These are phyloP conservation scores for Drosophila recens DNA, from an alignment of 2,888 invertebrate genomes.

Conservation along the genomic window DNA sequence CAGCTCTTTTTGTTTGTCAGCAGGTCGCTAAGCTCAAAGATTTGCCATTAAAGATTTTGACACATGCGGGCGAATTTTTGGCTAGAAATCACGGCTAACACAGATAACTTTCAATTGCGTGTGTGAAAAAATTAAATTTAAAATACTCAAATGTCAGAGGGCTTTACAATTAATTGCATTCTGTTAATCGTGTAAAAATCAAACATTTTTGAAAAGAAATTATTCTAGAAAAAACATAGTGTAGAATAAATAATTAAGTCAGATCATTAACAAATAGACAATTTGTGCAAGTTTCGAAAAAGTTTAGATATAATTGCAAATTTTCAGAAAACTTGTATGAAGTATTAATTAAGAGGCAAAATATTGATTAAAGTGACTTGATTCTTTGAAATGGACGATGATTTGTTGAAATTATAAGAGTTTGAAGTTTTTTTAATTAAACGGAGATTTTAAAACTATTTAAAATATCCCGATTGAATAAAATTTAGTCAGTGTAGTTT, in stretches of 20 bases:
- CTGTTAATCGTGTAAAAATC: neutral
- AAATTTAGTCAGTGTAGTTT: too few relatives aligned
- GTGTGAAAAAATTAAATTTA: conserved; percentile 38
- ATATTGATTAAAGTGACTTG: too few relatives aligned
- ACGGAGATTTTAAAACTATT: too few relatives aligned
- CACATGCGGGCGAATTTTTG: conserved; percentile 29
- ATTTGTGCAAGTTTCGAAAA: too few relatives aligned
- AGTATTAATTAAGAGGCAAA: too few relatives aligned
- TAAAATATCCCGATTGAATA: too few relatives aligned
- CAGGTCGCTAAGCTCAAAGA: conserved; percentile 23
- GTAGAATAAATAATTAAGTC: neutral
- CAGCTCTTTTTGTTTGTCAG: conserved; percentile 17
- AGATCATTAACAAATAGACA: neutral
- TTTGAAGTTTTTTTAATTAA: too few relatives aligned
- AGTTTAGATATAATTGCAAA: too few relatives aligned
- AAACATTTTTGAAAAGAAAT: neutral
- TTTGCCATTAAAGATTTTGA: conserved; percentile 36
- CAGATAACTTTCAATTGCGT: conserved; percentile 10
- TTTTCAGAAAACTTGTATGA: too few relatives aligned
- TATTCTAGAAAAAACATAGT: neutral
- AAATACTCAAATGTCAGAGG: conserved; percentile 11
- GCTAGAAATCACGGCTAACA: conserved; percentile 12
- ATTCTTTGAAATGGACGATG: too few relatives aligned
- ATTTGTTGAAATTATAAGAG: too few relatives aligned
- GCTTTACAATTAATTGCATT: conserved; percentile 12